Percentiles rank a stretch among this genome's conserved stretches.
Evolutionary conservation across 2,888 invertebrate genomes (phyloP).

Genomic region (Chironomus tentans): DNA sequence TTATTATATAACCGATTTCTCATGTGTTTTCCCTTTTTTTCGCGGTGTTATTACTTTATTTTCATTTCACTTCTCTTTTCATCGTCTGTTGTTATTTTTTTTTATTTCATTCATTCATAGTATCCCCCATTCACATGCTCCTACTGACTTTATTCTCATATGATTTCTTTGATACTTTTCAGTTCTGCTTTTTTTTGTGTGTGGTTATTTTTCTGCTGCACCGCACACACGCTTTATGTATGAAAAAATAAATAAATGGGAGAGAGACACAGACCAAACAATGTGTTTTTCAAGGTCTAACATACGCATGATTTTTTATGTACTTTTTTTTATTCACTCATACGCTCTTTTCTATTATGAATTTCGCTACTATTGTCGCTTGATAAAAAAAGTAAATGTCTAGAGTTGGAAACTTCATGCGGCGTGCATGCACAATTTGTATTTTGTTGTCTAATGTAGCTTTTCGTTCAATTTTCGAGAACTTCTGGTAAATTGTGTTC

Average conservation of each 20-base stretch:
- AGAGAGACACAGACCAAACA: neutral
- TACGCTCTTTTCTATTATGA: neutral
- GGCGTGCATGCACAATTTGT: too few species aligned
- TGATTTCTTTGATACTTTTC: neutral
- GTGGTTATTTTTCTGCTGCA: neutral
- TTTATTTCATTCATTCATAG: slow-evolving; percentile 6
- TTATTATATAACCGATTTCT: slow-evolving; percentile 17
- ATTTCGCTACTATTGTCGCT: neutral
- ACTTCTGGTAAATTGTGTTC: too few species aligned
- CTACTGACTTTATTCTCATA: slow-evolving; percentile 6
- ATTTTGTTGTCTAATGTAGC: too few species aligned
- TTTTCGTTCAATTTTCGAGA: too few species aligned
- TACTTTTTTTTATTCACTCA: neutral
- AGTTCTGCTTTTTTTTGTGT: neutral
- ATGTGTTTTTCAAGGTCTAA: slow-evolving; percentile 19
- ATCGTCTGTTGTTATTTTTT: neutral
- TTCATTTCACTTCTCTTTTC: slow-evolving; percentile 14
- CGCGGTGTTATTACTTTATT: neutral
- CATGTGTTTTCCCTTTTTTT: slow-evolving; percentile 11
- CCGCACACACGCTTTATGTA: neutral
- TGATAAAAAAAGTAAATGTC: too few species aligned
- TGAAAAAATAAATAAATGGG: too few species aligned
- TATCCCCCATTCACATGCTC: too few species aligned
- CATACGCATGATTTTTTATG: neutral
- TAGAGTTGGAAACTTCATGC: too few species aligned